Evolutionary conservation across 1,140 invertebrate species (phyloP).

Genomic region (Lasaia peninsularis): DNA sequence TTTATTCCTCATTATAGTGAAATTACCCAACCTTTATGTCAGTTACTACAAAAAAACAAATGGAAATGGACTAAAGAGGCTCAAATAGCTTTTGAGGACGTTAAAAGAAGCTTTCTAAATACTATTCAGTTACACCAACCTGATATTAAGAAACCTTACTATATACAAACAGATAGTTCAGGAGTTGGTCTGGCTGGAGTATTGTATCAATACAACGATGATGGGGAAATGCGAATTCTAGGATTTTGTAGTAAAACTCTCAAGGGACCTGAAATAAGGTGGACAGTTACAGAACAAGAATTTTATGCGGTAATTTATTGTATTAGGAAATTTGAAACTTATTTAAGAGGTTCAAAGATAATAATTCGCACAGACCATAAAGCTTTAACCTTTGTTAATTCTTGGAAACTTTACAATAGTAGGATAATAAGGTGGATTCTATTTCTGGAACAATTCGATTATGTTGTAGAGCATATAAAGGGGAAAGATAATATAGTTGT

Average conservation of each 20-base stretch:
- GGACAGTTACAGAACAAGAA: conserved; percentile 46
- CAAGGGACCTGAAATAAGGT: conserved; percentile 28
- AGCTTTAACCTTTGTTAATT: conserved; percentile 11
- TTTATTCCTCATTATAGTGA: conserved; percentile 36
- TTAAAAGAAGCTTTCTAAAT: conserved; percentile 29
- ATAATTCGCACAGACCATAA: conserved; percentile 68
- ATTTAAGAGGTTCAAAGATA: conserved; percentile 29
- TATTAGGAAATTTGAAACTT: conserved; percentile 40
- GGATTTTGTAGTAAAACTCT: conserved; percentile 14
- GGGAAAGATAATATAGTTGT: conserved; percentile 36
- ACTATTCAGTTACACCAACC: conserved; percentile 32
- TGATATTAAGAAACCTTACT: conserved; percentile 27
- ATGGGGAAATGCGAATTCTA: neutral
- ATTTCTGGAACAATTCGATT: conserved; percentile 58
- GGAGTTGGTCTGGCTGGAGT: conserved; percentile 32
- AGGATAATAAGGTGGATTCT: conserved; percentile 62
- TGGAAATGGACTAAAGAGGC: conserved; percentile 21
- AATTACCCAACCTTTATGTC: conserved; percentile 29
- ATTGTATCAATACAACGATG: conserved; percentile 19
- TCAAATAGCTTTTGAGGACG: conserved; percentile 18
- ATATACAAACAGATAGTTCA: conserved; percentile 44
- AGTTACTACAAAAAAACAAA: conserved; percentile 33
- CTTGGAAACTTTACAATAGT: conserved; percentile 42
- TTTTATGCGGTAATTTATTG: conserved; percentile 45
- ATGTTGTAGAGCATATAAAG: conserved; percentile 47